Percentiles rank a stretch among this genome's conserved stretches.
phyloP scores from a whole-genome alignment of 1,140 invertebrate genomes.

The Andricus grossulariae region DNA sequence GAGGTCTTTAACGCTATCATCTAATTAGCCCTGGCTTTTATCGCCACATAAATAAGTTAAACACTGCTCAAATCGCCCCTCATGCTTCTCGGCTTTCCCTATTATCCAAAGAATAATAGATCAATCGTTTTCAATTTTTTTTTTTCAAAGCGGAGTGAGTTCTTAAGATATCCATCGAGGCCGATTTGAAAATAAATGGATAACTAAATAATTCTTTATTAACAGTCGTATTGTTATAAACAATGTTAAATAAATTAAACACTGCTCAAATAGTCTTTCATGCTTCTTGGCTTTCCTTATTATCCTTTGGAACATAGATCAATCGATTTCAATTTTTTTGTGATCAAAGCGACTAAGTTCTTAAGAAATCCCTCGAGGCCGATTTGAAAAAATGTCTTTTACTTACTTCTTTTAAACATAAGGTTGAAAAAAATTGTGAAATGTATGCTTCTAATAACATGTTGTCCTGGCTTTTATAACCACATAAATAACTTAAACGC shows the following conservation, averaged over 20 bases:
- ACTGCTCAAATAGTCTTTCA: background rate
- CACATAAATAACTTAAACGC: conserved; percentile 10
- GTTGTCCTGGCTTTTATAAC: too few relatives aligned
- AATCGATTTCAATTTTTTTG: background rate
- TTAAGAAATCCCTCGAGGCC: background rate
- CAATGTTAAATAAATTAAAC: conserved; percentile 18
- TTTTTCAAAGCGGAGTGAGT: background rate
- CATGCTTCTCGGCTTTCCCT: background rate
- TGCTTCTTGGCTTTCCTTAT: background rate
- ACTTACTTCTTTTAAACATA: too few relatives aligned
- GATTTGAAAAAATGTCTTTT: background rate
- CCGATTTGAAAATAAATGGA: too few relatives aligned
- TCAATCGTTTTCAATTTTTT: background rate
- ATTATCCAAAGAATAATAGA: background rate
- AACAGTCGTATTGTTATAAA: background rate
- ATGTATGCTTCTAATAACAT: too few relatives aligned
- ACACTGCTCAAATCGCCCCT: background rate
- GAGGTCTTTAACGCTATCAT: conserved; percentile 48
- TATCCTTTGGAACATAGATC: background rate
- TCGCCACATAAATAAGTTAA: conserved; percentile 35
- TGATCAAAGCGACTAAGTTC: too few relatives aligned
- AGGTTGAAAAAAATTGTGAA: too few relatives aligned
- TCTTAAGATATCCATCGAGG: background rate
- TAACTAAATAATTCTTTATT: too few relatives aligned
- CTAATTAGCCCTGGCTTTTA: conserved; percentile 56